Conservation (phyloP, 2,113 vertebrate species). For the Spilogale gracilis region DNA sequence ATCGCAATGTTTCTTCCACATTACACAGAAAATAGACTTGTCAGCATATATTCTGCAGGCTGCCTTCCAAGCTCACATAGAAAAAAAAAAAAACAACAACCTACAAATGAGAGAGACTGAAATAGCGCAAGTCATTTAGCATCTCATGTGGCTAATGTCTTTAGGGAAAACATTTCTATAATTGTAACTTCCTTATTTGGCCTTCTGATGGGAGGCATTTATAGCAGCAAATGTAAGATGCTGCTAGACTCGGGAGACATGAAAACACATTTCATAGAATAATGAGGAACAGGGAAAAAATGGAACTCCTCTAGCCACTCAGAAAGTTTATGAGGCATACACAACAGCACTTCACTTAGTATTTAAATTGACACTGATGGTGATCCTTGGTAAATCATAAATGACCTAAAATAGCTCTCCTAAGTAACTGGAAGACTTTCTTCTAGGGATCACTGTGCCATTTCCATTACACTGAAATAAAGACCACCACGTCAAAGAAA, state of each 20-base stretch:
- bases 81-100: conserved; percentile 67
- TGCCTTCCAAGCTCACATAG: conserved; percentile 43
- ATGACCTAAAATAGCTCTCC: conserved; percentile 35
- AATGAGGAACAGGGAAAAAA: conserved; percentile 48
- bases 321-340: conserved; percentile 62
- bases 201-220: conserved; percentile 71
- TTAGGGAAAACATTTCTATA: conserved; percentile 77
- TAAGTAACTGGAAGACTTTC: background rate
- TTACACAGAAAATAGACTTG: conserved; percentile 31
- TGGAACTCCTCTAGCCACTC: background rate
- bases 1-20: background rate
- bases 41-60: conserved; percentile 54
- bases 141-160: conserved; percentile 69
- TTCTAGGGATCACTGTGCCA: conserved; percentile 27
- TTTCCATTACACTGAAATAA: conserved; percentile 70
- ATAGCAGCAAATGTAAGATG: conserved; percentile 70
- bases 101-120: conserved; percentile 67
- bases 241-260: conserved; percentile 53
- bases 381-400: conserved; percentile 50
- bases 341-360: background rate
- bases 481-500: conserved; percentile 58
- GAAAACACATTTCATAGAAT: conserved; percentile 72
- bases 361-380: conserved; percentile 47
- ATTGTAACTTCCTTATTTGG: conserved; percentile 77
- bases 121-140: conserved; percentile 62